phyloP scores from a whole-genome alignment of 2,113 vertebrate genomes.

The Cololabis saira region DNA sequence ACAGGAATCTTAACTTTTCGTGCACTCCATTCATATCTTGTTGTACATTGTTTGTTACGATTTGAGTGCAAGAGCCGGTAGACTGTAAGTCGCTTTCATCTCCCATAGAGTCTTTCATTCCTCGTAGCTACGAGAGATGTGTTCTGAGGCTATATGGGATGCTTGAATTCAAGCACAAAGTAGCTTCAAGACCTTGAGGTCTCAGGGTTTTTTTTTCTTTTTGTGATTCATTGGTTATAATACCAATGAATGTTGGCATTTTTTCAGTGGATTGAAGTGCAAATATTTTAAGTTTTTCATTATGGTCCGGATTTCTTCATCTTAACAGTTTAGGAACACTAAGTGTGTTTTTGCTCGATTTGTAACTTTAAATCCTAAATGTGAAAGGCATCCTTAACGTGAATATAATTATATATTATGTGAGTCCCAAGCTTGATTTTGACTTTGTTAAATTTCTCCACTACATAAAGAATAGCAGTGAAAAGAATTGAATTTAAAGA shows the following conservation, averaged over 20 bases:
- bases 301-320: slow-evolving; percentile 22
- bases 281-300: slow-evolving; percentile 5
- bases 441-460: slow-evolving; percentile 23
- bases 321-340: slow-evolving; percentile 21
- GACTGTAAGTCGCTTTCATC: slow-evolving; percentile 49
- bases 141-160: slow-evolving; percentile 30
- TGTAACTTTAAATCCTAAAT: slow-evolving; percentile 2
- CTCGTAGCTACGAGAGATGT: background rate
- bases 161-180: slow-evolving; percentile 31
- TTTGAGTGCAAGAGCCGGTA: slow-evolving; percentile 39
- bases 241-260: no score
- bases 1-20: slow-evolving; percentile 54
- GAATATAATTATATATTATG: background rate
- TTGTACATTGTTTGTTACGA: slow-evolving; percentile 39
- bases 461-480: slow-evolving; percentile 13
- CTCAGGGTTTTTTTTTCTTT: slow-evolving; percentile 14
- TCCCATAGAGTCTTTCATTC: slow-evolving; percentile 42
- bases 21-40: slow-evolving; percentile 35
- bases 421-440: slow-evolving; percentile 7
- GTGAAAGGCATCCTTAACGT: background rate
- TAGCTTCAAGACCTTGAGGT: no score
- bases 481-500: slow-evolving; percentile 39
- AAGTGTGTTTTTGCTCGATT: background rate
- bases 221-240: slow-evolving; percentile 34
- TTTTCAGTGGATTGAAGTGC: slow-evolving; percentile 19